A percentile compares a stretch with the other conserved stretches of the same genome.
Conservation (phyloP, 1,140 invertebrate genomes). For the Oedothorax gibbosus region DNA sequence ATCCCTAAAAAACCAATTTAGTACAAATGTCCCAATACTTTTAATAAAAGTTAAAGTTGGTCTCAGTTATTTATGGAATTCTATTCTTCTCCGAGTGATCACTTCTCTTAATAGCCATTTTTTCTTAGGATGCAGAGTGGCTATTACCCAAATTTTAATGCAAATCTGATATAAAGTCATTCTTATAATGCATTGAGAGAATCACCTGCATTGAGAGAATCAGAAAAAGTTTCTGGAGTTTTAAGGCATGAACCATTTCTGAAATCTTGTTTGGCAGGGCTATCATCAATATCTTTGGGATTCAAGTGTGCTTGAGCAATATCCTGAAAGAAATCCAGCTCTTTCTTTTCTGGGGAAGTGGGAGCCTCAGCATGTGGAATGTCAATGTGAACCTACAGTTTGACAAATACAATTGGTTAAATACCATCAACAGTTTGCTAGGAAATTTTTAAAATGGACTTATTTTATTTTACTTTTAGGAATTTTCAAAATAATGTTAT, state of each 20-base stretch:
- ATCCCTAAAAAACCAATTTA: too few relatives aligned
- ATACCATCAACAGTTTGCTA: too few relatives aligned
- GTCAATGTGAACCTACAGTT: conserved; percentile 69
- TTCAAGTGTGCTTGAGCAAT: conserved; percentile 41
- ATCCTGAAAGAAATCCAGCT: conserved; percentile 87
- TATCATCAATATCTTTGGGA: conserved; percentile 14
- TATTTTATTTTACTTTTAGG: too few relatives aligned
- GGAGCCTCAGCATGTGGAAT: conserved; percentile 63
- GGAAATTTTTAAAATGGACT: too few relatives aligned
- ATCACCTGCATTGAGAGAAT: conserved; percentile 56
- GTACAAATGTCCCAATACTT: too few relatives aligned
- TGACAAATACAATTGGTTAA: too few relatives aligned
- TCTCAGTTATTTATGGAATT: too few relatives aligned
- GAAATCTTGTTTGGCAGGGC: conserved; percentile 3
- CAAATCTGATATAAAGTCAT: background rate
- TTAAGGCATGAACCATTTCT: conserved; percentile 56
- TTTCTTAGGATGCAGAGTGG: too few relatives aligned
- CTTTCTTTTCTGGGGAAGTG: conserved; percentile 71
- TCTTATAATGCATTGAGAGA: background rate
- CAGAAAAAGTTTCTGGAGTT: conserved; percentile 42
- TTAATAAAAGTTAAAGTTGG: too few relatives aligned
- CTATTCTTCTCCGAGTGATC: too few relatives aligned
- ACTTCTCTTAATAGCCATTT: too few relatives aligned
- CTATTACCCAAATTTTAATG: background rate
- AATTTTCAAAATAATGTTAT: too few relatives aligned